These are phyloP conservation scores for Melipona bicolor DNA, from an alignment of 2,888 invertebrate species.

Conservation along the genomic window DNA sequence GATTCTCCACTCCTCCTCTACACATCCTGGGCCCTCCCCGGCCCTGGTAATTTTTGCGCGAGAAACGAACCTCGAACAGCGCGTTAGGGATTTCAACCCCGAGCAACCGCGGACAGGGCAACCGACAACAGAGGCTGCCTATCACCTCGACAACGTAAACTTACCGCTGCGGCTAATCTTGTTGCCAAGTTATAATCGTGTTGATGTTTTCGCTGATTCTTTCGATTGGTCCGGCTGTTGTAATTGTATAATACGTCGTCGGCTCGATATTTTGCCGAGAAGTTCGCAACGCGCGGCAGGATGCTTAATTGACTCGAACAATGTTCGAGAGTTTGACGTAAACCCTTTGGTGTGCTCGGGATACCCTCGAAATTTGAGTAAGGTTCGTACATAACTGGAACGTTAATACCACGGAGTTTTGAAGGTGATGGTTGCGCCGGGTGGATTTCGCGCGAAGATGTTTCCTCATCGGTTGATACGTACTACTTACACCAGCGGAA, in stretches of 20 bases:
- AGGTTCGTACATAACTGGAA: too few relatives aligned
- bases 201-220: conserved; percentile 12
- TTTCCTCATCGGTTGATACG: not conserved
- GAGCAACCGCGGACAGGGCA: too few relatives aligned
- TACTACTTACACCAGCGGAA: not conserved
- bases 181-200: conserved; percentile 16
- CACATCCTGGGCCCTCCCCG: too few relatives aligned
- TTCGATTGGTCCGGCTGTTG: not conserved
- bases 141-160: not conserved
- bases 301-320: not conserved
- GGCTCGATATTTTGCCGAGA: not conserved
- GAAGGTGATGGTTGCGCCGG: not conserved
- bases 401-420: too few relatives aligned
- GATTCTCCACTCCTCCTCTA: not conserved
- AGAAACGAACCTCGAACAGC: not conserved
- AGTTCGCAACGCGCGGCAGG: not conserved
- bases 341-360: not conserved
- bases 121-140: not conserved
- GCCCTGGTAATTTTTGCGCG: conserved; percentile 24
- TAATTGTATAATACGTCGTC: not conserved
- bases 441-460: not conserved
- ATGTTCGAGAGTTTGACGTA: not conserved
- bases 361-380: too few relatives aligned
- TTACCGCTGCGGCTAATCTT: not conserved
- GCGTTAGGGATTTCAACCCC: not conserved